Evolutionary conservation across 1,140 invertebrate species (phyloP).

Genomic region (Euwallacea similis): DNA sequence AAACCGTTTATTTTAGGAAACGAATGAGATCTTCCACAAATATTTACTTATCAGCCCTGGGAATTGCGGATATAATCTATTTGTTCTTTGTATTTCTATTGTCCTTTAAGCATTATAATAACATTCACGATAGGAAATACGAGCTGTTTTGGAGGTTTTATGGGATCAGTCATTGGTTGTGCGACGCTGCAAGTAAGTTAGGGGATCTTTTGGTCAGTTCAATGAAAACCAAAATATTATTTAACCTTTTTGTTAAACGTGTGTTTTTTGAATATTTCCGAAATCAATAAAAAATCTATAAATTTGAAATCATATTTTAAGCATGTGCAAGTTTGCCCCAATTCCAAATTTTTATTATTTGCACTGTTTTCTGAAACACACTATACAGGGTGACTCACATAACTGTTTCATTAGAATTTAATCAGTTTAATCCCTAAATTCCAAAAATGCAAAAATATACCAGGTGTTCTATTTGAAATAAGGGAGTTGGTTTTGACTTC

Average conservation of each 20-base stretch:
- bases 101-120: conserved; percentile 64
- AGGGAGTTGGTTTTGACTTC: no score
- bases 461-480: no score
- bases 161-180: conserved; percentile 62
- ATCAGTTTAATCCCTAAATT: no score
- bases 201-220: background rate
- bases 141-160: conserved; percentile 60
- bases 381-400: no score
- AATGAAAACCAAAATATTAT: background rate
- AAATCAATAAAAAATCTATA: no score
- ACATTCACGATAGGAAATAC: conserved; percentile 54
- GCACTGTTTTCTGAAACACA: no score
- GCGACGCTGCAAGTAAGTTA: conserved; percentile 65
- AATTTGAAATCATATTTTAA: background rate
- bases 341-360: background rate
- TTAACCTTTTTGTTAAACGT: no score
- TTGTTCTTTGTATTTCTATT: conserved; percentile 68
- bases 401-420: no score
- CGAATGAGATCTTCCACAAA: conserved; percentile 78
- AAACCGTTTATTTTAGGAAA: conserved; percentile 53
- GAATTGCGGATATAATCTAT: conserved; percentile 72
- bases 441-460: no score
- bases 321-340: background rate
- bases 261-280: no score
- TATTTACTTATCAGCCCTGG: conserved; percentile 72